Percentiles rank a stretch among this genome's conserved stretches.
Conservation (phyloP, 2,888 invertebrate genomes). For the Zhengitettix transpicula region DNA sequence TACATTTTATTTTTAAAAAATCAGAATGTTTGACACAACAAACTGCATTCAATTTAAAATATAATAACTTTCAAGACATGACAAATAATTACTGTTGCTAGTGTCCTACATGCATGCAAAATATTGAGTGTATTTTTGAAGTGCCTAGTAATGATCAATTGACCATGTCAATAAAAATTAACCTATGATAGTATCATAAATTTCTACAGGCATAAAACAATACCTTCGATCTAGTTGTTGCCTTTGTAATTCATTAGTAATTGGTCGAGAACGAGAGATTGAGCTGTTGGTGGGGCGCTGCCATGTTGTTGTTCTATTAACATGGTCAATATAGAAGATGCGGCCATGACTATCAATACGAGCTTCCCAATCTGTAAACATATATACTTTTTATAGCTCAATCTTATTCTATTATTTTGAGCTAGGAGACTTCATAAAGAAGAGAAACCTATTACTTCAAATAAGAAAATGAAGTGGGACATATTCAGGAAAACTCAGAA, state of each 20-base stretch:
- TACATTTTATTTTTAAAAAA: neutral
- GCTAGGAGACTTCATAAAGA: neutral
- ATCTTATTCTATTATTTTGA: too few relatives aligned
- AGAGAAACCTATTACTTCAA: neutral
- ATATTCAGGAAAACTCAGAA: neutral
- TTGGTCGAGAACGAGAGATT: slow-evolving; percentile 27
- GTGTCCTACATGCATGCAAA: too few relatives aligned
- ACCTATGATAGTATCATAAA: too few relatives aligned
- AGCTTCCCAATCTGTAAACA: slow-evolving; percentile 78
- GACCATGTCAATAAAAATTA: too few relatives aligned
- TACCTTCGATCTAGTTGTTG: slow-evolving; percentile 48
- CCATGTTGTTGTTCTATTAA: slow-evolving; percentile 94
- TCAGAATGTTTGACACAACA: neutral
- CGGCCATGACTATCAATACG: slow-evolving; percentile 92
- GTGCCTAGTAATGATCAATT: too few relatives aligned
- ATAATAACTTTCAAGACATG: neutral
- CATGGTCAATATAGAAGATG: slow-evolving; percentile 93
- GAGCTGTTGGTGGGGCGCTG: slow-evolving; percentile 53
- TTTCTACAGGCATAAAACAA: neutral
- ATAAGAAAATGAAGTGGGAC: neutral
- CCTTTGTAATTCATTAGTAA: slow-evolving; percentile 46
- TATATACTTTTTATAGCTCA: too few relatives aligned
- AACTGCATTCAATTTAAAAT: neutral
- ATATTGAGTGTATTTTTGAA: too few relatives aligned
- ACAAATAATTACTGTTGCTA: too few relatives aligned